Evolutionary conservation across 2,113 vertebrate genomes (phyloP).

Genomic region (Apaloderma vittatum): DNA sequence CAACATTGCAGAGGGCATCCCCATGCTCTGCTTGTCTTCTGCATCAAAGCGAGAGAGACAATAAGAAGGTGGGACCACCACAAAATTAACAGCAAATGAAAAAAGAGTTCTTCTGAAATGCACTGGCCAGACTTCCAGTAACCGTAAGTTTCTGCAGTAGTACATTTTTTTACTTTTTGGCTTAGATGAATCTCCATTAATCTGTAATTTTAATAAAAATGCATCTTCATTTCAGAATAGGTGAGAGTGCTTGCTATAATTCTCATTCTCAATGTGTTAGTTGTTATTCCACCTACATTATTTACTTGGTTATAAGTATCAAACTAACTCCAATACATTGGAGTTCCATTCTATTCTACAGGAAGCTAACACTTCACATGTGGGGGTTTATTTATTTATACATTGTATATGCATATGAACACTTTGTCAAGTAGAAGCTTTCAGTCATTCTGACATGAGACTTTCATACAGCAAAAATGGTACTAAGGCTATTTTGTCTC

Average conservation of each 20-base stretch:
- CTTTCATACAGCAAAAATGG: constrained; percentile 83
- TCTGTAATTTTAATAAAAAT: constrained; percentile 26
- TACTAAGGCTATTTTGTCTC: constrained; percentile 82
- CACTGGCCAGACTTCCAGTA: background rate
- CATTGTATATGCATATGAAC: constrained; percentile 59
- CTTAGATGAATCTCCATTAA: background rate
- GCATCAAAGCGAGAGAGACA: background rate
- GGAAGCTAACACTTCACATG: constrained; percentile 70
- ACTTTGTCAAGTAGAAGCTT: constrained; percentile 80
- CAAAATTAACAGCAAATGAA: background rate
- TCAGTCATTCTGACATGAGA: constrained; percentile 80
- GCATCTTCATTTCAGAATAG: constrained; percentile 39
- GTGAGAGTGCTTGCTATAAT: background rate
- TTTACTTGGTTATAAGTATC: constrained; percentile 5
- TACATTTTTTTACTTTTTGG: background rate
- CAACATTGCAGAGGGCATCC: background rate
- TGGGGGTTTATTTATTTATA: background rate
- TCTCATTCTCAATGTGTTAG: background rate
- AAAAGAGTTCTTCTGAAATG: background rate
- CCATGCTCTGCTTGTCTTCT: background rate
- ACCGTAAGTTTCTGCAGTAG: background rate
- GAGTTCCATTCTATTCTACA: constrained; percentile 44
- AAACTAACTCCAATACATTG: background rate
- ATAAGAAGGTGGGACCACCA: background rate
- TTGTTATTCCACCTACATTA: constrained; percentile 38